phyloP scores from a whole-genome alignment of 2,888 invertebrate species.

The Archips xylosteana region DNA sequence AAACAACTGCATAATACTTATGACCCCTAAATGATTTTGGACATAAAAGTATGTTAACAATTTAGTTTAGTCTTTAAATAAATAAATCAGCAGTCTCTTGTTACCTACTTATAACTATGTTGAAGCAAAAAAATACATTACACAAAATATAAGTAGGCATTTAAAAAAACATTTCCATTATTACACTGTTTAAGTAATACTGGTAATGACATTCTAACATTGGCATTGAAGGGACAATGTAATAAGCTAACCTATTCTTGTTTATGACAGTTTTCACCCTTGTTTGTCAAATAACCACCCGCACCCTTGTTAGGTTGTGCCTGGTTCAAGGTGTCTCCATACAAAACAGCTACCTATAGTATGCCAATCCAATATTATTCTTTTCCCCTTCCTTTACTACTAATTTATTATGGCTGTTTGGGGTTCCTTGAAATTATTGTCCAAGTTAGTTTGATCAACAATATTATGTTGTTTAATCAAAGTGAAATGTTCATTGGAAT shows the following conservation, averaged over 20 bases:
- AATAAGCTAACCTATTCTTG: slow-evolving; percentile 24
- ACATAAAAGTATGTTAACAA: too few relatives aligned
- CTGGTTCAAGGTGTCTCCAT: slow-evolving; percentile 38
- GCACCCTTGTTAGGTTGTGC: slow-evolving; percentile 36
- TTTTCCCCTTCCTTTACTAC: neutral
- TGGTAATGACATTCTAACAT: slow-evolving; percentile 30
- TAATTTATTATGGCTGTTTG: neutral
- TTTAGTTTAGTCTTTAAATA: too few relatives aligned
- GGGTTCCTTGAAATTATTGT: neutral
- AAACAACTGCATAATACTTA: too few relatives aligned
- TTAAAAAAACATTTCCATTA: neutral
- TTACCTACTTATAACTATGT: too few relatives aligned
- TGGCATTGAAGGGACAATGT: slow-evolving; percentile 1
- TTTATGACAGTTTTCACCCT: slow-evolving; percentile 12
- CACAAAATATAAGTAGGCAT: neutral
- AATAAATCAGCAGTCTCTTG: too few relatives aligned
- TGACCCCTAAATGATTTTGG: too few relatives aligned
- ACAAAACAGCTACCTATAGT: slow-evolving; percentile 3
- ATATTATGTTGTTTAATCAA: neutral
- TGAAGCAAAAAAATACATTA: too few relatives aligned
- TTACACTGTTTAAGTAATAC: slow-evolving; percentile 21
- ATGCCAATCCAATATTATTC: slow-evolving; percentile 4
- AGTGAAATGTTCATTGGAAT: neutral
- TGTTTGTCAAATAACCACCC: slow-evolving; percentile 23
- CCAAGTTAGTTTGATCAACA: neutral